These are phyloP conservation scores for Euclidia mi DNA, from an alignment of 2,888 invertebrate species.

Conservation along the genomic window DNA sequence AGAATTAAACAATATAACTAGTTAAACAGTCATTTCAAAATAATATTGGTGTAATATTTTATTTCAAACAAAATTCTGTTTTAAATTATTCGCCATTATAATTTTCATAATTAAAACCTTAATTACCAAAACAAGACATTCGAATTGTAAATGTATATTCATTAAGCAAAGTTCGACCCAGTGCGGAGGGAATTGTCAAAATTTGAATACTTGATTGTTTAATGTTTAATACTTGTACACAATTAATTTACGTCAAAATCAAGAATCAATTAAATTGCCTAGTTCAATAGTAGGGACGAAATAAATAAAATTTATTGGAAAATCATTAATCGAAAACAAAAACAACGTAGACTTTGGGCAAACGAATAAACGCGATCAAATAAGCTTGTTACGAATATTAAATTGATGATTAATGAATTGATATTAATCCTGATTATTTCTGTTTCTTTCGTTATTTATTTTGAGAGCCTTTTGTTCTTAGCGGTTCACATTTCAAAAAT, in stretches of 20 bases:
- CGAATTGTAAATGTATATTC: constrained; percentile 8
- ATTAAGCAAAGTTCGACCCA: constrained; percentile 3
- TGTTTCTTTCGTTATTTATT: background rate
- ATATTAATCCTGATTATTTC: background rate
- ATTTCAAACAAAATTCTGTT: background rate
- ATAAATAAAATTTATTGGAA: constrained; percentile 1
- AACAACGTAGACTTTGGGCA: background rate
- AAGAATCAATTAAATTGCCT: background rate
- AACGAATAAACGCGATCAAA: background rate
- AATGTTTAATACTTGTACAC: background rate
- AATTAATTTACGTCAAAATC: background rate
- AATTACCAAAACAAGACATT: constrained; percentile 2
- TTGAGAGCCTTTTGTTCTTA: background rate
- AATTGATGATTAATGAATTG: background rate
- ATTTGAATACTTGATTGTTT: constrained; percentile 5
- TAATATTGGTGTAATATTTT: background rate
- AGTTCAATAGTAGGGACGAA: background rate
- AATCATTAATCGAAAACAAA: background rate
- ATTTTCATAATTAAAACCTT: constrained; percentile 8
- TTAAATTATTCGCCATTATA: background rate
- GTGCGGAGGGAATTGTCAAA: background rate
- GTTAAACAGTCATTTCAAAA: too few species aligned
- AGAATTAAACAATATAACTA: too few species aligned
- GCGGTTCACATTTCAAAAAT: background rate
- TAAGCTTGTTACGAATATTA: constrained; percentile 1